Conservation (phyloP, 2,797 vertebrate genomes). For the Delichon dasypus region DNA sequence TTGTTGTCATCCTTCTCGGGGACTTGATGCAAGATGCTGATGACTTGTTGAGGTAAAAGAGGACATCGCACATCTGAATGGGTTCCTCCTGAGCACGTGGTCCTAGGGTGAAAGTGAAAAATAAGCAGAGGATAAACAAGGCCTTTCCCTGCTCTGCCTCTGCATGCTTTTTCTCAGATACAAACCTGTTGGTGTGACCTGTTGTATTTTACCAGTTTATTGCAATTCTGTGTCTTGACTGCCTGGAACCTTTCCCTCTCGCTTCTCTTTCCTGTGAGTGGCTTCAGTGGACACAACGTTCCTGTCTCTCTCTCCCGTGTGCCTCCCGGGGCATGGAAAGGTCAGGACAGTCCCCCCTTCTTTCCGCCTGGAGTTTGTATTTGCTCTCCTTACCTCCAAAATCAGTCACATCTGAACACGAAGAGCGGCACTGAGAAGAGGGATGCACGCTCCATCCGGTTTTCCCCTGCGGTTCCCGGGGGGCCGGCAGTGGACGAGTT, state of each 20-base stretch:
- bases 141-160: background rate
- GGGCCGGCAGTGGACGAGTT: background rate
- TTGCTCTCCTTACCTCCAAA: background rate
- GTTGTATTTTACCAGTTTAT: background rate
- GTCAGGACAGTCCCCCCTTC: background rate
- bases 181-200: background rate
- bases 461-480: background rate
- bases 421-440: background rate
- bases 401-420: background rate
- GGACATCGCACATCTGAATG: accelerated
- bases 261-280: background rate
- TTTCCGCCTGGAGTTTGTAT: background rate
- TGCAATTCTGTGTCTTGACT: background rate
- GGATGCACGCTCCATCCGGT: no score
- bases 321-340: accelerated
- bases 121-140: background rate
- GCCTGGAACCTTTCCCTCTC: background rate
- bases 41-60: background rate
- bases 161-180: background rate
- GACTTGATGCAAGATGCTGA: no score
- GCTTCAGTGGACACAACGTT: background rate
- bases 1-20: accelerated
- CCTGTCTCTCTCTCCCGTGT: background rate
- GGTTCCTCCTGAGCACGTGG: accelerated
- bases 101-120: background rate